Evolutionary conservation across 2,888 invertebrate species (phyloP).

Genomic region (Suillia variegata): DNA sequence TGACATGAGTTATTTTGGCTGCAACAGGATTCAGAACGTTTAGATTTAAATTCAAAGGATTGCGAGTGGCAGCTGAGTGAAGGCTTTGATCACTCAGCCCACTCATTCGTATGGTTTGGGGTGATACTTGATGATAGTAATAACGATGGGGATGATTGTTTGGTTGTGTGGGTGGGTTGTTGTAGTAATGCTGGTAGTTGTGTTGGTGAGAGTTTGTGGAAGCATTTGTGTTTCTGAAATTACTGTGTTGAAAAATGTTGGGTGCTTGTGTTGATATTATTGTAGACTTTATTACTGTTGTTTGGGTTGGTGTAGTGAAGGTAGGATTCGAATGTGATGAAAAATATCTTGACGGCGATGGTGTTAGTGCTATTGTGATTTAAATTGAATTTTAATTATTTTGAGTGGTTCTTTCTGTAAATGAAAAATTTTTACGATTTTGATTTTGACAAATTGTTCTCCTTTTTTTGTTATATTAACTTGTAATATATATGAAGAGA

Average conservation of each 20-base stretch:
- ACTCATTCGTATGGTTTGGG: too few relatives aligned
- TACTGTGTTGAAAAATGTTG: too few relatives aligned
- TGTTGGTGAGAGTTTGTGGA: constrained; percentile 24
- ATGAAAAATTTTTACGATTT: constrained; percentile 2
- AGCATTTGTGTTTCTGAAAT: constrained; percentile 40
- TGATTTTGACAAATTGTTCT: not conserved
- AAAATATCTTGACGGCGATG: not conserved
- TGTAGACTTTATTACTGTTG: constrained; percentile 27
- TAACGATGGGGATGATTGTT: constrained; percentile 39
- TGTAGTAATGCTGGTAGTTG: constrained; percentile 28
- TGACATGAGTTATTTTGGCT: constrained; percentile 63
- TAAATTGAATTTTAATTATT: constrained; percentile 35
- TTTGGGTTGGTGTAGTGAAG: constrained; percentile 32
- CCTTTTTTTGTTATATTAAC: too few relatives aligned
- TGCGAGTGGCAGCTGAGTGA: constrained; percentile 42
- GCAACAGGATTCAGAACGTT: constrained; percentile 62
- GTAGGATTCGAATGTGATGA: constrained; percentile 23
- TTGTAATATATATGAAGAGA: not conserved
- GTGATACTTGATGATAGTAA: too few relatives aligned
- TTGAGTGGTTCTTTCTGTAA: constrained; percentile 28
- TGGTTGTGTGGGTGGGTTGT: constrained; percentile 35
- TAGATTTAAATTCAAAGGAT: constrained; percentile 40
- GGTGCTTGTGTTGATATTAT: constrained; percentile 30
- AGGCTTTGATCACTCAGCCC: too few relatives aligned
- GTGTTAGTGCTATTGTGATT: constrained; percentile 22